Evolutionary conservation across 2,888 invertebrate species (phyloP), one percentile per base, ranked within the genome.

Genomic region (Periphyllus acericola): DNA sequence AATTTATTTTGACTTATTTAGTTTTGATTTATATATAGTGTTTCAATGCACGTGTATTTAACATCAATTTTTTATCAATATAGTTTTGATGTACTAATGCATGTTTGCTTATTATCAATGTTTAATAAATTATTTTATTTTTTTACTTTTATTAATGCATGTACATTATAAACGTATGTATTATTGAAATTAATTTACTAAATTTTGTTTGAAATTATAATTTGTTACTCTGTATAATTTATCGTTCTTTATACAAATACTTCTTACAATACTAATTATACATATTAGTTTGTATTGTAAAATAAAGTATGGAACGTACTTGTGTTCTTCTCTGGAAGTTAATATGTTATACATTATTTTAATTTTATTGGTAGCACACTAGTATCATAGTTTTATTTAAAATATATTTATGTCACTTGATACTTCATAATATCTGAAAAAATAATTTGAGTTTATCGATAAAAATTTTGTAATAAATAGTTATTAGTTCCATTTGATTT

Each of bases 351-450:
- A 25, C 0, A 21, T 34, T 66, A 21, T 76, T 83, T 79, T 52
- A n/a, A 52, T 88, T 83, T 72, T 76, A 36, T 40, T 5, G 8
- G 9, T 14, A 78, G n/a, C n/a, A n/a, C n/a, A n/a, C n/a, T n/a
- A n/a, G 81, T 40, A 60, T 88, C 79, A 8, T 6, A 71, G 76
- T 89, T 88, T 17, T 66, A 29, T 68, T 68, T 68, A n/a, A 29
- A 68, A 68, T 46, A 87, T 72, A 79, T n/a, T 86, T 66, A 68
- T 6, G 29, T 40, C 40, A 21, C 46, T 46, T 11, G 14, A 14
- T 46, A 46, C 11, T 9, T 11, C 3, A 11, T 46, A 46, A 11
- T 46, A 46, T 14, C 46, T 66, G 34, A 68, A 9, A 66, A 66
- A 80, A 40, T 36, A 78, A 60, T 60, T 36, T 17, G 0, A 66